phyloP scores from a whole-genome alignment of 2,797 vertebrate species.

The Coendou prehensilis region DNA sequence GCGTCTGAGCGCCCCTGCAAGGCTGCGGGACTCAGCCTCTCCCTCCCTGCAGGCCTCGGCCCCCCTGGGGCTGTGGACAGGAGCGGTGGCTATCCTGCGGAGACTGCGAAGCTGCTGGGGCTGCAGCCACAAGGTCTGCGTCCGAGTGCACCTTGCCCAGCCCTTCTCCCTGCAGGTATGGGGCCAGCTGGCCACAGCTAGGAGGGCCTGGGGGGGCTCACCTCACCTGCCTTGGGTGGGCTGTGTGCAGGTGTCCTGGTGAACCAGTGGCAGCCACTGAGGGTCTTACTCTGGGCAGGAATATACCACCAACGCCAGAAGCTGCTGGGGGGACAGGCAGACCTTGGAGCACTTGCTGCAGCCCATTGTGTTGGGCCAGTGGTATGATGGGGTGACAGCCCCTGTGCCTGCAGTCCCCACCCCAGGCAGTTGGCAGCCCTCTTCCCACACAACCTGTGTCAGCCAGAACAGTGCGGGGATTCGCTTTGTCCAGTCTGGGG shows the following conservation, averaged over 20 bases:
- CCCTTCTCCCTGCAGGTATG: slow-evolving; percentile 95
- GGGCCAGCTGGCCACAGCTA: neutral
- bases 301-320: slow-evolving; percentile 87
- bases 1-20: rapidly evolving
- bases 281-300: slow-evolving; percentile 89
- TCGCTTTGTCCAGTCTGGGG: neutral
- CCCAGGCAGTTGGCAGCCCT: neutral
- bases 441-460: neutral
- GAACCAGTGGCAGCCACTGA: neutral
- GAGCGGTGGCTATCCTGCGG: slow-evolving; percentile 69
- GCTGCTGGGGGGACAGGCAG: slow-evolving; percentile 87
- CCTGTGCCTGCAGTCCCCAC: neutral
- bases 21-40: neutral
- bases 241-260: slow-evolving; percentile 2
- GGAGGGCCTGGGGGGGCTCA: neutral
- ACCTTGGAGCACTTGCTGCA: slow-evolving; percentile 92
- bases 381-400: slow-evolving; percentile 85
- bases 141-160: slow-evolving; percentile 93
- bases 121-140: slow-evolving; percentile 88
- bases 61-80: slow-evolving; percentile 71
- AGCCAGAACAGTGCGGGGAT: neutral
- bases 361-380: slow-evolving; percentile 90
- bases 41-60: neutral
- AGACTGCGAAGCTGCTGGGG: slow-evolving; percentile 73
- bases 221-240: neutral